Percentiles rank a stretch among this genome's conserved stretches.
These are phyloP conservation scores for Lithophane leautieri DNA, from an alignment of 2,888 invertebrate species.

Conservation along the genomic window DNA sequence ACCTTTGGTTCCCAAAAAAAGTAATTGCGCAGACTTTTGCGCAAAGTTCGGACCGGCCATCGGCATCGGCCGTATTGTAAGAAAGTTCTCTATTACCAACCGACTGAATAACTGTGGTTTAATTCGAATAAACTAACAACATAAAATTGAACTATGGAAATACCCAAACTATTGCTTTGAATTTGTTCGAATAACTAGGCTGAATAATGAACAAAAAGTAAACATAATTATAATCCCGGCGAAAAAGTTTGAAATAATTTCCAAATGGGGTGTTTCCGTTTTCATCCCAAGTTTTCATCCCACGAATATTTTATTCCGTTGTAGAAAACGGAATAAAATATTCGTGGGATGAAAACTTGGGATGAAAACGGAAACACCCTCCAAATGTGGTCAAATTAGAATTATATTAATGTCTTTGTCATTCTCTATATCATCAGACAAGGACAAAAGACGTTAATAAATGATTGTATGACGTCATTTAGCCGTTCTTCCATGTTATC, in stretches of 20 bases:
- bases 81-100: no score
- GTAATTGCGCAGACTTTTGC: no score
- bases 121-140: neutral
- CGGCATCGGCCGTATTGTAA: no score
- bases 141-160: neutral
- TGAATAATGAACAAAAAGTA: neutral
- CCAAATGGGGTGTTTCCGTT: no score
- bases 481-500: constrained; percentile 42
- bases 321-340: no score
- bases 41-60: no score
- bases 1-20: no score
- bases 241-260: neutral
- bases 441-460: neutral
- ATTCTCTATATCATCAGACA: neutral
- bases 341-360: no score
- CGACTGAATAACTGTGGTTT: neutral
- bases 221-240: neutral
- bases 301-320: no score
- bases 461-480: constrained; percentile 25
- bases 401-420: neutral
- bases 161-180: neutral
- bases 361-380: no score
- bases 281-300: no score
- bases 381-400: neutral
- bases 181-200: neutral